Conservation (phyloP, 2,113 vertebrate genomes). For the Bufo bufo region DNA sequence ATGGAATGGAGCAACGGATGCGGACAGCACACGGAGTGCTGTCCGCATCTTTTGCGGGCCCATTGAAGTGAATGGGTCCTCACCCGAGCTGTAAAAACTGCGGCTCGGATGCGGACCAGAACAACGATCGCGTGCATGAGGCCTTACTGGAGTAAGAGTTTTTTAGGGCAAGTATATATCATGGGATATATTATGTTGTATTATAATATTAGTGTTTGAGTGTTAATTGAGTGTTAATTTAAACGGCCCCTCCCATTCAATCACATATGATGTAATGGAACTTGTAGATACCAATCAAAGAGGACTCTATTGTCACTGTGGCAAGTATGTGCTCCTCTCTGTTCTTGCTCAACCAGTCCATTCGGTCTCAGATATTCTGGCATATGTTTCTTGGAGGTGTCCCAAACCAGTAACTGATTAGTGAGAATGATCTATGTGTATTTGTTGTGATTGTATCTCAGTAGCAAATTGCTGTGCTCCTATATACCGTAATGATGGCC, state of each 20-base stretch:
- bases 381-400: slow-evolving; percentile 2
- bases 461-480: neutral
- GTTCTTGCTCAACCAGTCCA: slow-evolving; percentile 15
- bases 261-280: neutral
- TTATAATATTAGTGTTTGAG: no score
- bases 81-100: no score
- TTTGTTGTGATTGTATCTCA: slow-evolving; percentile 9
- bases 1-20: no score
- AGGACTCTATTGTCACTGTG: neutral
- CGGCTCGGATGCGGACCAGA: no score
- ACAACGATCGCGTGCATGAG: no score
- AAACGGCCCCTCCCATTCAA: neutral
- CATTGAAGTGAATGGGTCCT: no score
- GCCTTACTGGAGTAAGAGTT: no score
- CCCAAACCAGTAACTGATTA: slow-evolving; percentile 22
- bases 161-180: no score
- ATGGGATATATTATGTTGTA: no score
- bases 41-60: no score
- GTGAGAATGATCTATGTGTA: slow-evolving; percentile 9
- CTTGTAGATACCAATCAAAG: neutral
- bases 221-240: neutral
- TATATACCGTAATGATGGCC: neutral
- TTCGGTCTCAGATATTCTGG: slow-evolving; percentile 16
- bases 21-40: no score
- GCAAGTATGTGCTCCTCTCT: neutral